A percentile compares a stretch with the other conserved stretches of the same genome.
Evolutionary conservation across 1,140 invertebrate species (phyloP).

Genomic region (Samia ricini): DNA sequence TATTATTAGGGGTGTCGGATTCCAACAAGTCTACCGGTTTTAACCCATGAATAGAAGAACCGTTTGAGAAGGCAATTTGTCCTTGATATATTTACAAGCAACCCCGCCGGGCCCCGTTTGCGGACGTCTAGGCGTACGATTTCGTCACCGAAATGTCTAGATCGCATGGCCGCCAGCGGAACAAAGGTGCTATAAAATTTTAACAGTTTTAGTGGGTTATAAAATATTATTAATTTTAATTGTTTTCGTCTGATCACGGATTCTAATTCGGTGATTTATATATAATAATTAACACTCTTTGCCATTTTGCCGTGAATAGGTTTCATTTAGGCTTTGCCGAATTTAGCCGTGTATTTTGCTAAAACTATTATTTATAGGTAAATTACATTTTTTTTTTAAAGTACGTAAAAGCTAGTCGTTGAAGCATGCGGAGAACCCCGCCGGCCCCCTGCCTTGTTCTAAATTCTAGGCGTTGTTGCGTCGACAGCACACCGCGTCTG

Average conservation of each 20-base stretch:
- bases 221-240: neutral
- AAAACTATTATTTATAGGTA: neutral
- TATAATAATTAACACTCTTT: neutral
- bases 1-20: neutral
- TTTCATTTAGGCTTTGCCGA: neutral
- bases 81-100: neutral
- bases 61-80: conserved; percentile 1
- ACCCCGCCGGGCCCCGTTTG: neutral
- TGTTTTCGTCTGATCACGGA: neutral
- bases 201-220: too few relatives aligned
- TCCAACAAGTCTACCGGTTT: neutral
- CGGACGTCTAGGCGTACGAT: neutral
- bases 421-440: neutral
- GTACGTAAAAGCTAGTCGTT: neutral
- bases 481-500: neutral
- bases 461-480: neutral
- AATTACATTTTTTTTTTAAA: neutral
- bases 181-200: neutral
- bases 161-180: neutral
- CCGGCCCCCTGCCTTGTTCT: neutral
- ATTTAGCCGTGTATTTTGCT: neutral
- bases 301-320: neutral
- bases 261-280: neutral
- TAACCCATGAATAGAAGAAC: neutral
- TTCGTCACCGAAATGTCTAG: conserved; percentile 1